A percentile compares a stretch with the other conserved stretches of the same genome.
These are phyloP conservation scores for Cephus sareptanus DNA, from an alignment of 2,888 invertebrate species.

Conservation along the genomic window DNA sequence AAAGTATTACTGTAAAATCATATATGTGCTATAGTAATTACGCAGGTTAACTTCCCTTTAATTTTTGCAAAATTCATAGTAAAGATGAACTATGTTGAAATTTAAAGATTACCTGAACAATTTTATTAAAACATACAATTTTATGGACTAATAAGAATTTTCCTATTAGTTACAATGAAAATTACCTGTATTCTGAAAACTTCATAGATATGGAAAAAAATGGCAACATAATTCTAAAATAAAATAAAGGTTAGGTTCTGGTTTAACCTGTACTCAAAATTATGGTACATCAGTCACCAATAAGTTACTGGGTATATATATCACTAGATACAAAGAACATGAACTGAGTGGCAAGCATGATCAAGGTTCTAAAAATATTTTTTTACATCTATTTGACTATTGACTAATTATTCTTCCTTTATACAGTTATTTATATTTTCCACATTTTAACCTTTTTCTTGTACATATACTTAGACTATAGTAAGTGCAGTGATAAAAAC, in stretches of 20 bases:
- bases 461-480: too few relatives aligned
- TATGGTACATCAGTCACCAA: too few relatives aligned
- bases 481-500: too few relatives aligned
- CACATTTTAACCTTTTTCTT: too few relatives aligned
- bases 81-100: background rate
- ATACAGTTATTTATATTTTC: too few relatives aligned
- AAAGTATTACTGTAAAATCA: background rate
- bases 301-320: too few relatives aligned
- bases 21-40: background rate
- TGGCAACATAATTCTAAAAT: background rate
- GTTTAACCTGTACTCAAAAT: too few relatives aligned
- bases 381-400: too few relatives aligned
- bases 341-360: too few relatives aligned
- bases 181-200: background rate
- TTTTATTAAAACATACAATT: background rate
- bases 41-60: background rate
- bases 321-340: too few relatives aligned
- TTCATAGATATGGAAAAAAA: background rate
- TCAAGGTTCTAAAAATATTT: too few relatives aligned
- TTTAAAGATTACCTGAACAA: background rate
- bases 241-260: background rate
- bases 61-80: background rate
- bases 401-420: too few relatives aligned
- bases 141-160: background rate
- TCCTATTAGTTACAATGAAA: background rate